Conservation (phyloP, 2,797 vertebrate species). For the Sciurus carolinensis region DNA sequence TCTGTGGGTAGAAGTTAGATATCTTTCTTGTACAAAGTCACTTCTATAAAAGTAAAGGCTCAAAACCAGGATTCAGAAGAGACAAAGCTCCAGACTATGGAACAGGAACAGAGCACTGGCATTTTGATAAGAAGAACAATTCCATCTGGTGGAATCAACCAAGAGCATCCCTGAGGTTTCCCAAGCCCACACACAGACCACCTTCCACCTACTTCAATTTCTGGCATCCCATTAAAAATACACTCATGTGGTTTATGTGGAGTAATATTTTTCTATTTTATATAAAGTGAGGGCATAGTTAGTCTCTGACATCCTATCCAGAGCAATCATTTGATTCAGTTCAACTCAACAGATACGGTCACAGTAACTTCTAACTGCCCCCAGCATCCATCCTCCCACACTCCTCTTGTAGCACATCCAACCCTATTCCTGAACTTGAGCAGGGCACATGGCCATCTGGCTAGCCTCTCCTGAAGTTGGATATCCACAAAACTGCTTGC, state of each 20-base stretch:
- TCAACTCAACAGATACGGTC: background rate
- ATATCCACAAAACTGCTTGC: background rate
- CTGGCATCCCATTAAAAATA: slow-evolving; percentile 45
- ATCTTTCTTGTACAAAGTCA: slow-evolving; percentile 51
- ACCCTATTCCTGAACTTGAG: background rate
- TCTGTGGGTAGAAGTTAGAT: background rate
- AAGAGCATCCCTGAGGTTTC: background rate
- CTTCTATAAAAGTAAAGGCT: slow-evolving; percentile 28
- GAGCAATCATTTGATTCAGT: background rate
- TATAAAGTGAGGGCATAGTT: background rate
- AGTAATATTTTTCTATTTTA: background rate
- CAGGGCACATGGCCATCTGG: background rate
- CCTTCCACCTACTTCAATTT: background rate
- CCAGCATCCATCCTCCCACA: background rate
- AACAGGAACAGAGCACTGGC: background rate
- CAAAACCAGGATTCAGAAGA: background rate
- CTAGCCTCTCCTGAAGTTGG: background rate
- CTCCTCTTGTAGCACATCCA: background rate
- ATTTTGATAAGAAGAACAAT: slow-evolving; percentile 30
- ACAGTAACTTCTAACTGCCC: background rate
- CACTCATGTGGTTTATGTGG: background rate
- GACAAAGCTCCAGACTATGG: background rate
- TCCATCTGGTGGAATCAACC: background rate
- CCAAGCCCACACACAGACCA: background rate
- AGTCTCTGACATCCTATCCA: background rate